These are phyloP conservation scores for Pontoporia blainvillei DNA, from an alignment of 2,113 vertebrate genomes.

Conservation along the genomic window DNA sequence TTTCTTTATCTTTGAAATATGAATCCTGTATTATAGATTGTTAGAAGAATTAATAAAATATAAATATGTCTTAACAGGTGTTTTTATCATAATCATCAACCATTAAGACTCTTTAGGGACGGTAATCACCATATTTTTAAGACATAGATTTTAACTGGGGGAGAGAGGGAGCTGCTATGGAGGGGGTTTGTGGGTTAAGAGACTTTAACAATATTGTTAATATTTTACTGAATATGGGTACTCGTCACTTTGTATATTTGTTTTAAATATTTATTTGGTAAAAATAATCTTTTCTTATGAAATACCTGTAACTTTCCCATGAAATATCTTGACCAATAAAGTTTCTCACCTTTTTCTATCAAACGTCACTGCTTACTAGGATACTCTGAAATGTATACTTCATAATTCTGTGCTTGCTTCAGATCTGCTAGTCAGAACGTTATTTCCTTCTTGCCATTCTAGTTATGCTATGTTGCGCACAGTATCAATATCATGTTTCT, in stretches of 20 bases:
- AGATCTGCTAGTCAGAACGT: not conserved
- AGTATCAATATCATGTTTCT: not conserved
- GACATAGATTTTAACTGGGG: not conserved
- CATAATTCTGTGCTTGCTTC: not conserved
- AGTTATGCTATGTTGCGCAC: not conserved
- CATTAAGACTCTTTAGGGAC: not conserved
- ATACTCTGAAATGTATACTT: not conserved
- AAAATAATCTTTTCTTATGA: not conserved
- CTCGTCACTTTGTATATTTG: not conserved
- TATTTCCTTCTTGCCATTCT: not conserved
- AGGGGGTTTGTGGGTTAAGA: not conserved
- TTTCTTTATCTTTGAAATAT: slow-evolving; percentile 9
- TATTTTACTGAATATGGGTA: not conserved
- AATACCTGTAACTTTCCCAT: not conserved
- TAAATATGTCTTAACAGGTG: not conserved
- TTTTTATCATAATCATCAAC: not conserved
- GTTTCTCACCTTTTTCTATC: not conserved
- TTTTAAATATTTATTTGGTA: not conserved
- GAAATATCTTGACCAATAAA: not conserved
- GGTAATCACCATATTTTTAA: not conserved
- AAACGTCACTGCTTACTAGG: not conserved
- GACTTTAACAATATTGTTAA: not conserved
- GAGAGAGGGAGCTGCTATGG: not conserved
- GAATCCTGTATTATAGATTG: not conserved
- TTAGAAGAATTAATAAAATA: not conserved